phyloP scores from a whole-genome alignment of 1,140 invertebrate species.

The Anoplolepis gracilipes region DNA sequence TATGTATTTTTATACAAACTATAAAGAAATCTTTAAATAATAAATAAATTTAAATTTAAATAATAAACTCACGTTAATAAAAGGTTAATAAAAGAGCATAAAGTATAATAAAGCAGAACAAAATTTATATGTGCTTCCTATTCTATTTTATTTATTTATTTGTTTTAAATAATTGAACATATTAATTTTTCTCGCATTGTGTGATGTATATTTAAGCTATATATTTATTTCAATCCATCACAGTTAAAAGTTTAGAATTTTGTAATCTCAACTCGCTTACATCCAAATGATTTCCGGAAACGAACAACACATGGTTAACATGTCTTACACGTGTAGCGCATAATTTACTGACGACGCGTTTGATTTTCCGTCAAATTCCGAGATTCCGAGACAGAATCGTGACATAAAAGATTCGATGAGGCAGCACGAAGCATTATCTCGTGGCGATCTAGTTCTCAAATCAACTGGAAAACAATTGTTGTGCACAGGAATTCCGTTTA shows the following conservation, averaged over 20 bases:
- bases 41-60: background rate
- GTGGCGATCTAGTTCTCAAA: constrained; percentile 54
- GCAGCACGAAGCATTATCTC: constrained; percentile 42
- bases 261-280: background rate
- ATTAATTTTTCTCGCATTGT: background rate
- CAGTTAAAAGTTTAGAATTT: background rate
- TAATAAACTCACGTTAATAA: too few species aligned
- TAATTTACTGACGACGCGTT: constrained; percentile 41
- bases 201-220: background rate
- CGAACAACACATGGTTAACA: background rate
- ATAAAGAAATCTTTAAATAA: background rate
- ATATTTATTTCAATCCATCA: background rate
- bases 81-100: background rate
- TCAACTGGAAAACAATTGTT: constrained; percentile 58
- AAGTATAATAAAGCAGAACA: background rate
- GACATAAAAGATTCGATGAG: constrained; percentile 50
- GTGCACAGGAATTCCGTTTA: constrained; percentile 47
- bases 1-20: background rate
- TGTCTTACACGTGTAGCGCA: background rate
- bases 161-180: background rate
- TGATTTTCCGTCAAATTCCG: constrained; percentile 49
- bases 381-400: constrained; percentile 21
- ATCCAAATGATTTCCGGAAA: background rate
- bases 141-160: background rate
- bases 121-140: background rate